Percentiles rank a stretch among this genome's conserved stretches.
Evolutionary conservation across 2,888 invertebrate species (phyloP).

Genomic region (Pheosia tremula): DNA sequence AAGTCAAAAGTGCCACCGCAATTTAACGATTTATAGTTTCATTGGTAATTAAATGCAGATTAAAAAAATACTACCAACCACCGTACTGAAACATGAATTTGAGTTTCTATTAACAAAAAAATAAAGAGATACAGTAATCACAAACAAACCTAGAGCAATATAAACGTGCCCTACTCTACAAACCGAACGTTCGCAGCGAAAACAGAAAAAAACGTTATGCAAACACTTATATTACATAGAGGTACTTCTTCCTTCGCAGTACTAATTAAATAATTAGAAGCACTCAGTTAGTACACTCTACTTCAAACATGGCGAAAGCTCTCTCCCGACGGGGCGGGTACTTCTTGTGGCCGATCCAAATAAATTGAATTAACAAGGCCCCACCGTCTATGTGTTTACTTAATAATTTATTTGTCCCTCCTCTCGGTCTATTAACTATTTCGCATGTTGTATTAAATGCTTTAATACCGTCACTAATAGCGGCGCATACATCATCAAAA

Average conservation of each 20-base stretch:
- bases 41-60: no score
- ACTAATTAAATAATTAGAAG: conserved; percentile 34
- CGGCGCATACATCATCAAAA: conserved; percentile 6
- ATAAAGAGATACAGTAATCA: not conserved
- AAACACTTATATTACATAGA: not conserved
- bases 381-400: conserved; percentile 16
- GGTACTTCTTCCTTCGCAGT: not conserved
- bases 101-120: no score
- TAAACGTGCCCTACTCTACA: not conserved
- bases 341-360: conserved; percentile 23
- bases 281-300: conserved; percentile 23
- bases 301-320: conserved; percentile 31
- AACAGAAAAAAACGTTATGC: not conserved
- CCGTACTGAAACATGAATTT: no score
- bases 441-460: conserved; percentile 13
- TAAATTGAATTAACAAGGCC: conserved; percentile 33
- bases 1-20: no score
- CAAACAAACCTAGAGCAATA: not conserved
- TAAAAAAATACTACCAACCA: no score
- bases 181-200: not conserved
- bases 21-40: no score
- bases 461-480: conserved; percentile 11
- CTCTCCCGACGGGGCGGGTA: conserved; percentile 10
- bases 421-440: conserved; percentile 16
- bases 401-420: conserved; percentile 30